Conservation (phyloP, 2,113 vertebrate genomes). For the Acrocephalus arundinaceus region DNA sequence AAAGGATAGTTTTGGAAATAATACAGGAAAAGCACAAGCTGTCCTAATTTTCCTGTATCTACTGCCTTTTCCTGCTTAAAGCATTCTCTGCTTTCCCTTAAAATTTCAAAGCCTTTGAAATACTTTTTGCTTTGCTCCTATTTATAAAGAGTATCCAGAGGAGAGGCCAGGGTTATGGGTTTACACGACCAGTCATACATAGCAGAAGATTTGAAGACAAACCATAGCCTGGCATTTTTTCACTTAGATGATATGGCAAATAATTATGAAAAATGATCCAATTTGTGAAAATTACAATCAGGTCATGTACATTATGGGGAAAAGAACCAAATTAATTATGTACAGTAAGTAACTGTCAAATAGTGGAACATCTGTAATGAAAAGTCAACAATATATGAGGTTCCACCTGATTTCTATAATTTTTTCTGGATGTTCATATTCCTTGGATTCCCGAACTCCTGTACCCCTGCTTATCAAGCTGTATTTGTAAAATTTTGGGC, state of each 20-base stretch:
- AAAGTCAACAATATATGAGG: slow-evolving; percentile 3
- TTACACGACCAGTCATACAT: background rate
- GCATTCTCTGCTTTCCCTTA: background rate
- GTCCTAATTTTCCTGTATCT: background rate
- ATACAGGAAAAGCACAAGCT: background rate
- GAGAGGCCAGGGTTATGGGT: accelerated
- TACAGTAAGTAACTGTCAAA: slow-evolving; percentile 43
- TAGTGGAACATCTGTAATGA: background rate
- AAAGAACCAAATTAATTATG: slow-evolving; percentile 41
- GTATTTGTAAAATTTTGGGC: background rate
- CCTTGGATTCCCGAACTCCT: background rate
- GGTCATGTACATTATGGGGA: background rate
- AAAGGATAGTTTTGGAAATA: background rate
- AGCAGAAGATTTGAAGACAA: slow-evolving; percentile 4
- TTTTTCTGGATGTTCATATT: background rate
- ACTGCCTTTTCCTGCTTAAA: background rate
- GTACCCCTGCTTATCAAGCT: background rate
- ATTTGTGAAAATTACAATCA: slow-evolving; percentile 31
- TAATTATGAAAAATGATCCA: slow-evolving; percentile 40
- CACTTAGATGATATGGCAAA: background rate
- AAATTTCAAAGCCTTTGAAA: background rate
- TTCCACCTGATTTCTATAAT: background rate
- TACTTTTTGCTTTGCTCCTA: background rate
- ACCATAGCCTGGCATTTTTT: background rate
- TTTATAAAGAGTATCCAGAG: background rate